Percentiles rank a stretch among this genome's conserved stretches.
These are phyloP conservation scores for Alosa alosa DNA, from an alignment of 2,113 vertebrate genomes.

Conservation along the genomic window DNA sequence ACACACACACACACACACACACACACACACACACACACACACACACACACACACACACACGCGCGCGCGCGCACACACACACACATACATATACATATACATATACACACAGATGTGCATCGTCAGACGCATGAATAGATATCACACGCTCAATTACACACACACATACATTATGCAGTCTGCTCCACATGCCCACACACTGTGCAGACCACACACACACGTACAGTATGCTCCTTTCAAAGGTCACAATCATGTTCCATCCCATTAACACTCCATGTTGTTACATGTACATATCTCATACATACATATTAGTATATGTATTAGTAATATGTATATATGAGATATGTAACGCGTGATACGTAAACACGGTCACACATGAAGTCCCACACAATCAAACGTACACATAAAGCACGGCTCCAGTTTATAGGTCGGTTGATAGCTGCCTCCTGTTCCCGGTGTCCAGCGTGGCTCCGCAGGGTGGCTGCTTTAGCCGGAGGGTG, in stretches of 20 bases:
- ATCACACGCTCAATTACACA: slow-evolving; percentile 20
- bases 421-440: no score
- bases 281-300: no score
- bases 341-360: no score
- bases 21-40: slow-evolving; percentile 12
- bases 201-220: no score
- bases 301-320: no score
- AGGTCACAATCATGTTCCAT: no score
- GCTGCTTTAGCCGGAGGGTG: neutral
- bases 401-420: neutral
- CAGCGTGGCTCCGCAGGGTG: no score
- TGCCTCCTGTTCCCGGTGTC: no score
- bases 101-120: slow-evolving; percentile 26
- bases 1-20: slow-evolving; percentile 25
- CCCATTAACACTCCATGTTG: no score
- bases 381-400: neutral
- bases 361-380: no score
- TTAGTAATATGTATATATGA: no score
- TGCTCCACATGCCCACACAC: neutral
- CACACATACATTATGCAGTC: slow-evolving; percentile 30
- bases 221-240: no score
- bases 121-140: slow-evolving; percentile 11
- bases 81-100: slow-evolving; percentile 24
- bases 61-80: slow-evolving; percentile 28
- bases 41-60: slow-evolving; percentile 26